These are phyloP conservation scores for Cyclina sinensis DNA, from an alignment of 1,140 invertebrate genomes.

Conservation along the genomic window DNA sequence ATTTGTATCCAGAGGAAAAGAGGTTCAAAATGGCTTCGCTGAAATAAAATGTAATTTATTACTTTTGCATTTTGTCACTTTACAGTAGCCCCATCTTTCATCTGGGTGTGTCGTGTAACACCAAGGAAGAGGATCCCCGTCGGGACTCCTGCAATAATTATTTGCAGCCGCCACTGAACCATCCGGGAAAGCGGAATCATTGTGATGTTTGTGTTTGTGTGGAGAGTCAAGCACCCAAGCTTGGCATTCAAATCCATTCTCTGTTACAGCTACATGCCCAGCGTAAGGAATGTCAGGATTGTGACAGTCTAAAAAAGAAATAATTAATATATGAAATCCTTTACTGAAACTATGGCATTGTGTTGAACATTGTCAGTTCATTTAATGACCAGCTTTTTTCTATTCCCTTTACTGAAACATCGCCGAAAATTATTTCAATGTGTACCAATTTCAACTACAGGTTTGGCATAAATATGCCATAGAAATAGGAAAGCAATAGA, in stretches of 20 bases:
- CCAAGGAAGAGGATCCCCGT: slow-evolving; percentile 97
- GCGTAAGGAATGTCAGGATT: slow-evolving; percentile 37
- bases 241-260: slow-evolving; percentile 73
- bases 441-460: too few species aligned
- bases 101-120: slow-evolving; percentile 95
- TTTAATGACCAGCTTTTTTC: too few species aligned
- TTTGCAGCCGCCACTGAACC: slow-evolving; percentile 91
- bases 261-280: slow-evolving; percentile 66
- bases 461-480: too few species aligned
- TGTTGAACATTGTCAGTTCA: too few species aligned
- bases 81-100: slow-evolving; percentile 69
- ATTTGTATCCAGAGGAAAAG: too few species aligned
- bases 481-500: too few species aligned
- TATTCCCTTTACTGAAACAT: too few species aligned
- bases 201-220: slow-evolving; percentile 65
- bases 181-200: slow-evolving; percentile 95
- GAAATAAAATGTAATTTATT: too few species aligned
- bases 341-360: too few species aligned
- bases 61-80: slow-evolving; percentile 63
- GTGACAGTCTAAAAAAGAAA: not conserved
- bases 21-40: too few species aligned
- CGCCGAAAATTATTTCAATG: too few species aligned
- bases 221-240: slow-evolving; percentile 70
- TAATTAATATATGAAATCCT: too few species aligned
- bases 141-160: slow-evolving; percentile 97